Percentiles rank a stretch among this genome's conserved stretches.
Evolutionary conservation across 2,113 vertebrate species (phyloP).

Genomic region (Solea senegalensis): DNA sequence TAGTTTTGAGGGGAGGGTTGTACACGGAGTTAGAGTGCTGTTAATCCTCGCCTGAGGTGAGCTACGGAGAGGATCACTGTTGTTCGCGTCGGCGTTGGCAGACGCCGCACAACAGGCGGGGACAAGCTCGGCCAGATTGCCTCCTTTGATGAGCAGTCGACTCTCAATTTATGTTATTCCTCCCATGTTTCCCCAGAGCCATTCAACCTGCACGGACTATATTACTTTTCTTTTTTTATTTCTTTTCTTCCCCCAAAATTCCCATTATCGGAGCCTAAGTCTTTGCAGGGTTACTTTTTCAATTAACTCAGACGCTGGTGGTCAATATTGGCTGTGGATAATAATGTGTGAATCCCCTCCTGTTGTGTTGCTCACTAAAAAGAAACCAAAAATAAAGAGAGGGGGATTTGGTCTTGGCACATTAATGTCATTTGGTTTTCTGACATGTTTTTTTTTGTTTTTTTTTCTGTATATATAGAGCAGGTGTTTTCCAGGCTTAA

Average conservation of each 20-base stretch:
- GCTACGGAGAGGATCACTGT: slow-evolving; percentile 73
- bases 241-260: slow-evolving; percentile 1
- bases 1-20: slow-evolving; percentile 52
- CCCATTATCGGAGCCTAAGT: slow-evolving; percentile 62
- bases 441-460: slow-evolving; percentile 59
- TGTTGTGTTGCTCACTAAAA: slow-evolving; percentile 67
- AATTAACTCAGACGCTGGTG: slow-evolving; percentile 70
- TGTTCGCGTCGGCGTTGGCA: slow-evolving; percentile 66
- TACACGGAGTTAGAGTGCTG: slow-evolving; percentile 67
- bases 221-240: slow-evolving; percentile 62
- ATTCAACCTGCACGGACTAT: slow-evolving; percentile 64
- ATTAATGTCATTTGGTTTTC: slow-evolving; percentile 72
- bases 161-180: slow-evolving; percentile 69
- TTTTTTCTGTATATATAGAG: slow-evolving; percentile 38
- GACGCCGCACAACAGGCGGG: slow-evolving; percentile 43
- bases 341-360: slow-evolving; percentile 71
- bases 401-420: slow-evolving; percentile 74
- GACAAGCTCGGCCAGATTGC: slow-evolving; percentile 73
- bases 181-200: slow-evolving; percentile 61
- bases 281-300: slow-evolving; percentile 74
- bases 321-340: slow-evolving; percentile 81
- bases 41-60: slow-evolving; percentile 76
- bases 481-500: slow-evolving; percentile 80
- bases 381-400: slow-evolving; percentile 65
- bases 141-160: slow-evolving; percentile 74